Evolutionary conservation across 2,797 vertebrate genomes (phyloP), one percentile per base, ranked within the genome.

Genomic region (Centroberyx gerrardi): DNA sequence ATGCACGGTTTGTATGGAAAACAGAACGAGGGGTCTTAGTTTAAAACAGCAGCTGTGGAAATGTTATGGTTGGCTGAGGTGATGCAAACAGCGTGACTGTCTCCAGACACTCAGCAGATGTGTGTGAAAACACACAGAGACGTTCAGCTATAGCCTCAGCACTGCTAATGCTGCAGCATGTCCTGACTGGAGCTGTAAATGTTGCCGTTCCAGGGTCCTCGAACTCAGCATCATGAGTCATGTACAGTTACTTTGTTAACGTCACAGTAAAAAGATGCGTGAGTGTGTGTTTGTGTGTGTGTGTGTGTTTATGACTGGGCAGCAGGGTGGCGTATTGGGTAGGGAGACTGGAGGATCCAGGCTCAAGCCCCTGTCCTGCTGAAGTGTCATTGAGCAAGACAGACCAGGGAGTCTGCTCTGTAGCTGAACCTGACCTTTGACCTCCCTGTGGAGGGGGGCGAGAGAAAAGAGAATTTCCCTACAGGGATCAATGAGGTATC

Each of bases 31-130:
- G 69, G 38, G 51, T 73, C 54, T 72, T 63, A 52, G 74, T 81
- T 63, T 74, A 44, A 76, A 86, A 75, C 73, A 78, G 82, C 76
- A 88, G 81, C 80, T 91, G 84, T 84, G 80, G 84, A 84, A 85
- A 83, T 84, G 62, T 90, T 89, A 82, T 81, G 65, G 60, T 90
- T 88, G 86, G 84, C 82, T 61, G 62, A 58, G 31, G 14, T 44
- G 72, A 86, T 66, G 63, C 77, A 73, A 87, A 82, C 72, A 80
- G 72, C 15, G 14, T 71, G 75, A 84, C 76, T 9, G 55, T 82
- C 76, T 83, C 54, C 68, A 84, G 89, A 88, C 63, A 77, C 68
- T 75, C 62, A 60, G 60, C 76, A 77, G 72, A 86, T 82, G 81
- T 78, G 54, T 3, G 7, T 58, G 58, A 36, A 69, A 48, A 76